Percentiles rank a stretch among this genome's conserved stretches.
These are phyloP conservation scores for Chymomyza caudatula DNA, from an alignment of 2,888 invertebrate genomes.

Conservation along the genomic window DNA sequence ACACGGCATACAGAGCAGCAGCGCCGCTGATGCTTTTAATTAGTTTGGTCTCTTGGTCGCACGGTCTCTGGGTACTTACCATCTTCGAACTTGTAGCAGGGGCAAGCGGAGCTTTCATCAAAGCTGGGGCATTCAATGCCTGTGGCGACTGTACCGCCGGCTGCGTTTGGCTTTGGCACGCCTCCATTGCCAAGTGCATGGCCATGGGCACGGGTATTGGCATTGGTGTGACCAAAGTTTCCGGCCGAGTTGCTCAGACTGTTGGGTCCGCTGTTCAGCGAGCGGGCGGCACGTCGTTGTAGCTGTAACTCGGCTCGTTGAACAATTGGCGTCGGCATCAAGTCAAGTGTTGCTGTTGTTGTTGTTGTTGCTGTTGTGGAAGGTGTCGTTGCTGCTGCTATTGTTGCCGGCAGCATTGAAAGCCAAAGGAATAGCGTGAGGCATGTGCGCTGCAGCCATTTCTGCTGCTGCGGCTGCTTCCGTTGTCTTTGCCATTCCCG, in stretches of 20 bases:
- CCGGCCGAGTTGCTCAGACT: conserved; percentile 22
- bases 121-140: conserved; percentile 84
- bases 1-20: no score
- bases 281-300: conserved; percentile 42
- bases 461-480: conserved; percentile 36
- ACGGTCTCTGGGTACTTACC: conserved; percentile 79
- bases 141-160: conserved; percentile 26
- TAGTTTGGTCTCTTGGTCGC: conserved; percentile 23
- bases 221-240: conserved; percentile 36
- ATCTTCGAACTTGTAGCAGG: conserved; percentile 95
- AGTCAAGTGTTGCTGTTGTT: conserved; percentile 19
- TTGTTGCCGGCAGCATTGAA: conserved; percentile 28
- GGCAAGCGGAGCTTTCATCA: conserved; percentile 89
- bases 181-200: conserved; percentile 11
- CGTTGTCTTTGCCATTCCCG: conserved; percentile 35
- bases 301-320: conserved; percentile 8
- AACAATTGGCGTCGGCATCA: conserved; percentile 3
- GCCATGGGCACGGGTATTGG: conserved; percentile 29
- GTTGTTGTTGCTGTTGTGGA: conserved; percentile 21
- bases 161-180: conserved; percentile 21
- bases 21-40: conserved; percentile 34
- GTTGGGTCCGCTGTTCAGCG: conserved; percentile 30
- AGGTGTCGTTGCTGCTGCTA: conserved; percentile 32
- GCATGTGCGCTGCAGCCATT: conserved; percentile 61
- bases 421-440: conserved; percentile 70